Base-by-base conservation (phyloP, 2,113 vertebrate species). In the Chrysemys picta region DNA sequence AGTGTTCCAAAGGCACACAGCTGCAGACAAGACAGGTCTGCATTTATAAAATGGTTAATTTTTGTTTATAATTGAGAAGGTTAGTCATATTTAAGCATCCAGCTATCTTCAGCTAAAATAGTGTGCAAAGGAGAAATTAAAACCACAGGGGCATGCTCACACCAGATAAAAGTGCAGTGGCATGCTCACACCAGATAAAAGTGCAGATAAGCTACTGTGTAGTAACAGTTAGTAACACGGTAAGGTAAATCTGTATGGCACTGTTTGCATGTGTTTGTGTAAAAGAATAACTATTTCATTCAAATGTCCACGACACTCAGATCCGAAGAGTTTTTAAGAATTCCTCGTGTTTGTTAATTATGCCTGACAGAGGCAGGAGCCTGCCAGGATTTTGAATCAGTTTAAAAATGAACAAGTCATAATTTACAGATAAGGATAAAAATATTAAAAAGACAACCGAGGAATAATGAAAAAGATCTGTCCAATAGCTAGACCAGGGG, bases 281-380 rank as follows among this genome's bases (percentile, higher is more conserved):
- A 91, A 91, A 8, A 52, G 87, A 92, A 91, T 85, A 65, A 85
- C 89, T 89, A 83, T 88, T 94, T 94, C 31, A 85, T 93, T 95
- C 84, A 92, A 80, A 82, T 85, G 82, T 65, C 84, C 96, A 82
- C 94, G 94, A 94, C 91, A 96, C 96, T 96, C 94, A 95, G 21
- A 49, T 80, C 17, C 54, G 53, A 85, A 65, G 87, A 59, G 59
- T 96, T 96, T 96, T 93, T 92, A 92, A 93, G 94, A 97, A 94
- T 38, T 87, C 49, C 84, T 92, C 92, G 69, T 91, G 95, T 97
- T 95, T 52, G 87, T 97, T 96, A 94, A 38, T 79, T 3, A 6
- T 21, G n/a, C 2, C 0, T 80, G 89, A 86, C 84, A 93, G 95
- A 96, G 80, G 91, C 89, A 91, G 78, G 90, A 95, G 29, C 29